Base-by-base conservation (phyloP, 1,140 invertebrate species). In the Brachionus rotundiformis region DNA sequence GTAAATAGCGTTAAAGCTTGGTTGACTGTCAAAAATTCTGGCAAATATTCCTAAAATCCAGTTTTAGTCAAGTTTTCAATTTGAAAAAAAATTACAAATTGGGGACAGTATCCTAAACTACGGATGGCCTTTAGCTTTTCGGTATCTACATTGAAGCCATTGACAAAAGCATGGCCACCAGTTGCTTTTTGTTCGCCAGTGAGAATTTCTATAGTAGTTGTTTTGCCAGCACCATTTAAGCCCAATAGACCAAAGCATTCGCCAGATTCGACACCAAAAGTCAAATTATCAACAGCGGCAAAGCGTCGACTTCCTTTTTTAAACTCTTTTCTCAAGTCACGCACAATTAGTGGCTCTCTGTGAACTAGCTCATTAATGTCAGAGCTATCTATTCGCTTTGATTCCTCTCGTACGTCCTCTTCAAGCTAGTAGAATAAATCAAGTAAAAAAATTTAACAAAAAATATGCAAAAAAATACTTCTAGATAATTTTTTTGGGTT, bases 181-280 rank as follows among this genome's bases (percentile, higher is more conserved):
- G 92, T 90, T 10, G 92, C 63, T 47, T 49, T 36, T 33, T 36
- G 23, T 71, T 82, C 47, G n/a, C 94, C 94, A 0, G 94, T 95
- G 82, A 92, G 83, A 89, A 91, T 91, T 84, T 92, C 92, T 83
- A 96, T 95, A 6, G 93, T 95, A 10, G 93, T 93, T 2, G 94
- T 94, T 88, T 96, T 96, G 3, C 95, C 95, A 5, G 95, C 94
- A 0, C 94, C 95, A 84, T 93, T 92, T 0, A 92, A 89, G 25
- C 94, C 93, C 2, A 94, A 85, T 19, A 95, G 88, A 2, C 81
- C 81, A 36, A 82, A 82, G 25, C 81, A 82, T 82, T 82, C 63
- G 25, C 31, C 31, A n/a, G 61, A 65, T 59, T 39, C 10, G 5
- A 82, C 65, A 23, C 61, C 65, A 2, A 82, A 71, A 1, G 41